Conservation (phyloP, 2,888 invertebrate species). For the Pteria penguin region DNA sequence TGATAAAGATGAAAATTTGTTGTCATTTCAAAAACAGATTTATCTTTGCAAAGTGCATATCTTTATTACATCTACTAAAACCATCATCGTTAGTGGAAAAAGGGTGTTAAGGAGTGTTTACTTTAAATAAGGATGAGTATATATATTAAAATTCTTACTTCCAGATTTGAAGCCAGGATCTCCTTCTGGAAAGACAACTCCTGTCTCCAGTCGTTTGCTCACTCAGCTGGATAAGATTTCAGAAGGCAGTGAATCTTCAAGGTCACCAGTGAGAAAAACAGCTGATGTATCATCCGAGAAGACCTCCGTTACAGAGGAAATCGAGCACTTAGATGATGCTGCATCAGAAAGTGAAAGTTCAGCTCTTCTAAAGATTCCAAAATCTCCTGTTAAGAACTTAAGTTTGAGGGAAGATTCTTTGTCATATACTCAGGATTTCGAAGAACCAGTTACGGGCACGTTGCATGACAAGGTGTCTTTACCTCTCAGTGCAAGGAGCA, state of each 20-base stretch:
- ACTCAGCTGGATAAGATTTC: slow-evolving; percentile 64
- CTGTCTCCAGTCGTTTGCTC: slow-evolving; percentile 26
- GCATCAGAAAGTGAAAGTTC: slow-evolving; percentile 29
- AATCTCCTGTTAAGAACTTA: slow-evolving; percentile 9
- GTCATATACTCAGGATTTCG: slow-evolving; percentile 62
- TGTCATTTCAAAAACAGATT: too few species aligned
- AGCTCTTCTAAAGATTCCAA: slow-evolving; percentile 29
- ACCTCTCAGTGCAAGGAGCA: slow-evolving; percentile 48
- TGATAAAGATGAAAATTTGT: too few species aligned
- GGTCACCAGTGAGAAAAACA: slow-evolving; percentile 21
- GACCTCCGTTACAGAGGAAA: slow-evolving; percentile 48
- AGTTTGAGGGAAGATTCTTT: slow-evolving; percentile 16
- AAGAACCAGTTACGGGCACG: slow-evolving; percentile 47
- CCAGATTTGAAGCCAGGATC: slow-evolving; percentile 34
- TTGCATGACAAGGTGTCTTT: slow-evolving; percentile 47
- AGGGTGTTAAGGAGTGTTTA: too few species aligned
- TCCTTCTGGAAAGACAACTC: slow-evolving; percentile 24
- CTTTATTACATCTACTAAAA: too few species aligned
- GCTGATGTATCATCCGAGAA: slow-evolving; percentile 18
- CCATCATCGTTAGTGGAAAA: too few species aligned
- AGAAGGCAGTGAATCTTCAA: slow-evolving; percentile 66
- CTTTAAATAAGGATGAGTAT: too few species aligned
- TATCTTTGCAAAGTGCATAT: too few species aligned
- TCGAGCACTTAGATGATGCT: slow-evolving; percentile 51
- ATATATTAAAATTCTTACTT: slow-evolving; percentile 12